Percentiles rank a stretch among this genome's conserved stretches.
Evolutionary conservation across 37 sponge, comb jelly and placozoan genomes (phyloP).

Genomic region (Lycopodina hypogea): DNA sequence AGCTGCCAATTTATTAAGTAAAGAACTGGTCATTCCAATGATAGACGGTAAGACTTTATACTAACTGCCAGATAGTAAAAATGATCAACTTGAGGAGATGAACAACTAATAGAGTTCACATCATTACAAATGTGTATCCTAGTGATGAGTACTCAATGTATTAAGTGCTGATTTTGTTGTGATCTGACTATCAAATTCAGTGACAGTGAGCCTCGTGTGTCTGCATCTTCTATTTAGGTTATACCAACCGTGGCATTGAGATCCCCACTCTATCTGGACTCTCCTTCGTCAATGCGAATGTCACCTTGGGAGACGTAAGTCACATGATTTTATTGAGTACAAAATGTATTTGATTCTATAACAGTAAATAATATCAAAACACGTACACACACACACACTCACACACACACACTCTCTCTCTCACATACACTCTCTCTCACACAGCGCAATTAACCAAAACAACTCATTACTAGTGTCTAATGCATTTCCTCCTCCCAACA

Average conservation of each 20-base stretch:
- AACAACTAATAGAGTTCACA: too few species aligned
- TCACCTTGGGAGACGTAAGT: conserved; percentile 59
- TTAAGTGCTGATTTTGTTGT: too few species aligned
- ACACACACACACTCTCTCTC: not conserved
- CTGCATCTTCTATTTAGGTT: conserved; percentile 12
- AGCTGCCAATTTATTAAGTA: conserved; percentile 38
- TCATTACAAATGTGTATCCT: too few species aligned
- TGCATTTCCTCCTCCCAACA: not conserved
- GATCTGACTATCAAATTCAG: too few species aligned
- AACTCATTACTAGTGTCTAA: not conserved
- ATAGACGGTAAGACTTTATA: conserved; percentile 43
- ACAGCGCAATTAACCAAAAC: not conserved
- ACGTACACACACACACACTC: not conserved
- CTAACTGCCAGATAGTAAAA: too few species aligned
- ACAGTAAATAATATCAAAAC: not conserved
- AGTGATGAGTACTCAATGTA: too few species aligned
- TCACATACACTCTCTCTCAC: too few species aligned
- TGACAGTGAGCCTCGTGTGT: too few species aligned
- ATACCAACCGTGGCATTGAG: conserved; percentile 52
- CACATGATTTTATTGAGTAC: not conserved
- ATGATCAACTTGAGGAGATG: too few species aligned
- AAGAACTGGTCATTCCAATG: conserved; percentile 37
- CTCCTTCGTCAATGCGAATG: conserved; percentile 49
- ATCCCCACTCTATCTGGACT: conserved; percentile 72
- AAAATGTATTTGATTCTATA: not conserved